A percentile compares a stretch with the other conserved stretches of the same genome.
Conservation (phyloP, 2,113 vertebrate genomes). For the Sander lucioperca region DNA sequence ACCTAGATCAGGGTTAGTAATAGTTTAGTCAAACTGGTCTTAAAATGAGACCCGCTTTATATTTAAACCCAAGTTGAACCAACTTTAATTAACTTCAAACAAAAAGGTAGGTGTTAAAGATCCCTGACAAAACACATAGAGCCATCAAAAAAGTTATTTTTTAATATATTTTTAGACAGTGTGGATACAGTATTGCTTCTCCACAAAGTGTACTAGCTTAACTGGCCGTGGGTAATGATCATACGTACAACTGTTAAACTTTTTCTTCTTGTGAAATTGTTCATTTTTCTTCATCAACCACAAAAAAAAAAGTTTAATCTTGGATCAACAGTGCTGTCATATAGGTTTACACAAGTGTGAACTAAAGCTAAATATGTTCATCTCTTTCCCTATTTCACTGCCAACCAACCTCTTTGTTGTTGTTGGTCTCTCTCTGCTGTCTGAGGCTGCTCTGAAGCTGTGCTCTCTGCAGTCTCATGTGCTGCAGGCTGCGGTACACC, state of each 20-base stretch:
- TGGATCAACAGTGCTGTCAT: not conserved
- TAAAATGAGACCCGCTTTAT: not conserved
- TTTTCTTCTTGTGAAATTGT: not conserved
- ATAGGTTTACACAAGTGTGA: not conserved
- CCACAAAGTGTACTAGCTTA: not conserved
- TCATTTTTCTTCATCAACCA: not conserved
- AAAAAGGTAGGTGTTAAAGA: not conserved
- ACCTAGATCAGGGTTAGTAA: not conserved
- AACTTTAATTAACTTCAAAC: not conserved
- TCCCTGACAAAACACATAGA: not conserved
- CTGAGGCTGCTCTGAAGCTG: conserved; percentile 84
- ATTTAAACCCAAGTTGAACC: not conserved
- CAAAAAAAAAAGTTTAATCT: too few species aligned
- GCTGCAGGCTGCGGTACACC: conserved; percentile 86
- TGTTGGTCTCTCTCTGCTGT: conserved; percentile 23
- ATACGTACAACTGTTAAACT: not conserved
- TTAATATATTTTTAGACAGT: not conserved
- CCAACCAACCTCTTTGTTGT: not conserved
- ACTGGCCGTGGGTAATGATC: not conserved
- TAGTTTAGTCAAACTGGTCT: not conserved
- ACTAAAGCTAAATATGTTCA: not conserved
- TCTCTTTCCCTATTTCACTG: not conserved
- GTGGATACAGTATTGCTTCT: not conserved
- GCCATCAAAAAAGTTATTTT: not conserved
- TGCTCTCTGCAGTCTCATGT: conserved; percentile 86